Evolutionary conservation across 2,797 vertebrate species (phyloP).

Genomic region (Urocyon cinereoargenteus): DNA sequence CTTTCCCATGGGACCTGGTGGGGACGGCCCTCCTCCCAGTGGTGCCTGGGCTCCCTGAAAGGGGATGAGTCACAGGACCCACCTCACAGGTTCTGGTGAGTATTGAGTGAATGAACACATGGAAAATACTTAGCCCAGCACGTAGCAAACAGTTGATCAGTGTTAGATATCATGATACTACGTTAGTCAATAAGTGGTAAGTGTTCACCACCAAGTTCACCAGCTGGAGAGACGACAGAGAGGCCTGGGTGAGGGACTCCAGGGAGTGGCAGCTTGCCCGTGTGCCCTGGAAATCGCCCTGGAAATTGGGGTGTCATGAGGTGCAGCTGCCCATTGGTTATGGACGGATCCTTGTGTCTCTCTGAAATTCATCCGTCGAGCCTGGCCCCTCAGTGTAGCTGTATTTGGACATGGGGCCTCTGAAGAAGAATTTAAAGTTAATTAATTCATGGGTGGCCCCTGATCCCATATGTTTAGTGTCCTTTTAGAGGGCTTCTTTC

Average conservation of each 20-base stretch:
- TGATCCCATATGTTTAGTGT: background rate
- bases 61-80: background rate
- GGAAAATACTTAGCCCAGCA: background rate
- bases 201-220: too few relatives aligned
- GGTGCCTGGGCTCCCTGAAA: background rate
- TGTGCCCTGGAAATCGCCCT: fast-evolving
- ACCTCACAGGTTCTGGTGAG: background rate
- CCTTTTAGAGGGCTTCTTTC: background rate
- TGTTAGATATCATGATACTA: fast-evolving
- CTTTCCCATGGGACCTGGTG: fast-evolving
- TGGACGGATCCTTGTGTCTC: fast-evolving
- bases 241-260: background rate
- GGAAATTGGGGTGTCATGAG: too few relatives aligned
- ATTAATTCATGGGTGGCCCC: background rate
- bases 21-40: background rate
- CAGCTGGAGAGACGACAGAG: background rate
- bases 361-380: too few relatives aligned
- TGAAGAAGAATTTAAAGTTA: background rate
- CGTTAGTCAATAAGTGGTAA: fast-evolving
- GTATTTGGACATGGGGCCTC: background rate
- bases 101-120: background rate
- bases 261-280: background rate
- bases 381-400: too few relatives aligned
- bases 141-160: fast-evolving
- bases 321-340: fast-evolving